Base-by-base conservation (phyloP, 2,113 vertebrate species). In the Sylvia atricapilla region DNA sequence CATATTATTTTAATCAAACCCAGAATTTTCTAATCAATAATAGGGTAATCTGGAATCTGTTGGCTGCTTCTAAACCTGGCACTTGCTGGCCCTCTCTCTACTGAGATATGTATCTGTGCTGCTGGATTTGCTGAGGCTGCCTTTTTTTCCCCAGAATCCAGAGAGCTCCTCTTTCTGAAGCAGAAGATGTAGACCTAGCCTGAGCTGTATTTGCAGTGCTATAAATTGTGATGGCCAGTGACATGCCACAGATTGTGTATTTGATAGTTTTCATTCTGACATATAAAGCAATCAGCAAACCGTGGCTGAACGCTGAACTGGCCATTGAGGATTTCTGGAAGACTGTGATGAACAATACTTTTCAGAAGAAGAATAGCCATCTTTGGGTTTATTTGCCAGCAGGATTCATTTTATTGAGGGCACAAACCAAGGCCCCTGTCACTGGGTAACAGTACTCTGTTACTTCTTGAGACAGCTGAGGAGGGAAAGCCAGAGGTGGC, bases 381-480 rank as follows among this genome's bases (percentile, higher is more conserved):
- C 22, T 94, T 81, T 64, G 56, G 22, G 63, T 64, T 80, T 92
- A 77, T 93, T 96, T 95, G 85, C 69, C 67, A 91, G 31, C n/a
- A 84, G 62, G 33, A 74, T 91, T 87, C 20, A 39, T 96, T 94
- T 93, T 92, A 84, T 41, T 73, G 89, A 92, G 81, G 89, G 76
- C 58, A 73, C 46, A 92, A 95, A 97, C 37, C 44, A 77, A 96
- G 85, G 59, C 46, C 44, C 50, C 33, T 79, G 74, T 96, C 72
- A 95, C 66, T 75, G 76, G 78, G 88, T 96, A 93, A 83, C 62
- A 89, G 85, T 86, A 93, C 41, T 87, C 55, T 78, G 64, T 87
- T 78, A n/a, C 55, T 79, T 94, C 90, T 53, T 83, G 47, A 94
- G 87, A 96, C 84, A 96, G 87, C 79, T 97, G 91, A 95, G 46